Evolutionary conservation across 2,797 vertebrate species (phyloP).

Genomic region (Megalops cyprinoides): DNA sequence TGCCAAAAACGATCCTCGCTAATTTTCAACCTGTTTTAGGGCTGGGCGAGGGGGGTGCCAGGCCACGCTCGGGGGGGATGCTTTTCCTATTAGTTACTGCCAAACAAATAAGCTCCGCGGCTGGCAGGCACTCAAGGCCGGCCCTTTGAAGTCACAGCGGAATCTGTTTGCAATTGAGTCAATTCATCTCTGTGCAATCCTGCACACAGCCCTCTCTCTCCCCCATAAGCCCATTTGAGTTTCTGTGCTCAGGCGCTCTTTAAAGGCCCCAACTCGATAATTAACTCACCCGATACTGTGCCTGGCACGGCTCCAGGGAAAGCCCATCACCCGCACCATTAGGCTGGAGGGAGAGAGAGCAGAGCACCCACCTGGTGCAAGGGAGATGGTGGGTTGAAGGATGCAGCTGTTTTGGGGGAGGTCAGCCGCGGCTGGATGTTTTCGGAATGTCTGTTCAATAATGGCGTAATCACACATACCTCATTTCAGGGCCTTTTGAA

Average conservation of each 20-base stretch:
- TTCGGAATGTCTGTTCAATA: neutral
- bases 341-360: constrained; percentile 11
- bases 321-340: constrained; percentile 4
- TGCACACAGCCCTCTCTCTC: neutral
- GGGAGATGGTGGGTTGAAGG: neutral
- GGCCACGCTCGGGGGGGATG: constrained; percentile 16
- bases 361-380: neutral
- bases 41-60: neutral
- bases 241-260: constrained; percentile 1
- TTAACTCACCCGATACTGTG: constrained; percentile 20
- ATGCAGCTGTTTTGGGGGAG: neutral
- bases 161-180: constrained; percentile 37
- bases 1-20: neutral
- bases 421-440: neutral
- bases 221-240: constrained; percentile 24
- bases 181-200: constrained; percentile 23
- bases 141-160: constrained; percentile 30
- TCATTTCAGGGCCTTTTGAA: no score
- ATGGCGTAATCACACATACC: no score
- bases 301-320: neutral
- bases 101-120: constrained; percentile 25
- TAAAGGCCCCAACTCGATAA: constrained; percentile 21
- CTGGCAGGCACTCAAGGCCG: constrained; percentile 24
- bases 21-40: constrained; percentile 18
- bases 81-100: constrained; percentile 33